These are phyloP conservation scores for Encarsia formosa DNA, from an alignment of 2,888 invertebrate species.

Conservation along the genomic window DNA sequence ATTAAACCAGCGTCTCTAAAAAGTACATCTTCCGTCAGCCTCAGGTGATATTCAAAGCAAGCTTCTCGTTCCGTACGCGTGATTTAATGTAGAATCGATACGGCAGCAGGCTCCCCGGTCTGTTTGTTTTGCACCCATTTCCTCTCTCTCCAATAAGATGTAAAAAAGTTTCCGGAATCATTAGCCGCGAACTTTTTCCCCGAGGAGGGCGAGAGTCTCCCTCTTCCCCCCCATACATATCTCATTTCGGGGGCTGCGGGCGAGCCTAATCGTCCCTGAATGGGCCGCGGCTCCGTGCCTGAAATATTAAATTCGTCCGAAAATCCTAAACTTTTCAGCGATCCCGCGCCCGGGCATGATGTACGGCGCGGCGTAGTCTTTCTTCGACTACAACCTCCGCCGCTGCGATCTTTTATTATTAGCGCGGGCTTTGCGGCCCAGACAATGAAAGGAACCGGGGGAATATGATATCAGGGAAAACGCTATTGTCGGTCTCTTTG, in stretches of 20 bases:
- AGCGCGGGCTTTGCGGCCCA: conserved; percentile 43
- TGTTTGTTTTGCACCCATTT: conserved; percentile 22
- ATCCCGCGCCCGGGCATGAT: conserved; percentile 41
- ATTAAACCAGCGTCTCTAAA: background rate
- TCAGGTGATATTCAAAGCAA: background rate
- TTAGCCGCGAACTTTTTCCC: background rate
- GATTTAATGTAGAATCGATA: conserved; percentile 25
- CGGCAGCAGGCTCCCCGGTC: conserved; percentile 12
- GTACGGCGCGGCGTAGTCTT: conserved; percentile 49
- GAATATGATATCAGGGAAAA: conserved; percentile 51
- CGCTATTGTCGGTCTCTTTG: conserved; percentile 53
- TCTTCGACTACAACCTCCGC: too few species aligned
- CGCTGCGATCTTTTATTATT: conserved; percentile 52
- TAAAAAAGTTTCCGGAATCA: background rate
- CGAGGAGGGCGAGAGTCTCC: background rate
- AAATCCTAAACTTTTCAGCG: conserved; percentile 48
- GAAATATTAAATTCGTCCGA: conserved; percentile 49
- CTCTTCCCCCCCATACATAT: background rate
- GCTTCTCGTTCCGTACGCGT: conserved; percentile 1
- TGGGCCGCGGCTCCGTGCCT: conserved; percentile 36
- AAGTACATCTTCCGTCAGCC: background rate
- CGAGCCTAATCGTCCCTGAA: conserved; percentile 25
- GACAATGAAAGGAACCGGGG: conserved; percentile 53
- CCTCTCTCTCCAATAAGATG: background rate
- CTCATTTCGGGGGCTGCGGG: conserved; percentile 11